These are phyloP conservation scores for Budorcas taxicolor DNA, from an alignment of 2,113 vertebrate species.

Conservation along the genomic window DNA sequence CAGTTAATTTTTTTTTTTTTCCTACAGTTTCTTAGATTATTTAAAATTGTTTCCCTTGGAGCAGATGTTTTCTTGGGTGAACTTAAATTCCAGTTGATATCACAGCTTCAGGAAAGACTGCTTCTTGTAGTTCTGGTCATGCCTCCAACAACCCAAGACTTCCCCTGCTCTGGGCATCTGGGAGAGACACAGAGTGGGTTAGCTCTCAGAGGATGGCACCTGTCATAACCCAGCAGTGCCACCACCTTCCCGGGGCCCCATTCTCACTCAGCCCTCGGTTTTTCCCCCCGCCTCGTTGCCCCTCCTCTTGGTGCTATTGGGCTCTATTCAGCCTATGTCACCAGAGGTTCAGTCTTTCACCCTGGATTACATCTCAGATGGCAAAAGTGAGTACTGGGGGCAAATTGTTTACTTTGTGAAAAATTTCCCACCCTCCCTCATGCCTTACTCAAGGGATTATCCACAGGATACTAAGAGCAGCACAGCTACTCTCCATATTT, in stretches of 20 bases:
- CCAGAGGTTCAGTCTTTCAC: background rate
- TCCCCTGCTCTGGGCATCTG: background rate
- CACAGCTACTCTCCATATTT: fast-evolving
- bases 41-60: background rate
- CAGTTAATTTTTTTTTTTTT: background rate
- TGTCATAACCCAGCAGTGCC: background rate
- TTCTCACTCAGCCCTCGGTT: background rate
- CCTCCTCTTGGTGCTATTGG: background rate
- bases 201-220: background rate
- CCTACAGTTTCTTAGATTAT: background rate
- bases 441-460: background rate
- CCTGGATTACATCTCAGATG: background rate
- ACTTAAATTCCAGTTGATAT: background rate
- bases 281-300: background rate
- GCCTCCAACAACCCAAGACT: background rate
- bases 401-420: background rate
- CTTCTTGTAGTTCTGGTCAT: too few species aligned
- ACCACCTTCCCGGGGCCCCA: background rate
- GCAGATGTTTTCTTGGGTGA: background rate
- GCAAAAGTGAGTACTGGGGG: background rate
- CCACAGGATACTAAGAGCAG: too few species aligned
- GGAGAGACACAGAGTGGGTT: fast-evolving
- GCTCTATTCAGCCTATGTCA: background rate
- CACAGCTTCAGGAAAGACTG: background rate
- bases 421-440: background rate